Percentiles rank a stretch among this genome's conserved stretches.
These are phyloP conservation scores for Leguminivora glycinivorella DNA, from an alignment of 1,140 invertebrate genomes.

Conservation along the genomic window DNA sequence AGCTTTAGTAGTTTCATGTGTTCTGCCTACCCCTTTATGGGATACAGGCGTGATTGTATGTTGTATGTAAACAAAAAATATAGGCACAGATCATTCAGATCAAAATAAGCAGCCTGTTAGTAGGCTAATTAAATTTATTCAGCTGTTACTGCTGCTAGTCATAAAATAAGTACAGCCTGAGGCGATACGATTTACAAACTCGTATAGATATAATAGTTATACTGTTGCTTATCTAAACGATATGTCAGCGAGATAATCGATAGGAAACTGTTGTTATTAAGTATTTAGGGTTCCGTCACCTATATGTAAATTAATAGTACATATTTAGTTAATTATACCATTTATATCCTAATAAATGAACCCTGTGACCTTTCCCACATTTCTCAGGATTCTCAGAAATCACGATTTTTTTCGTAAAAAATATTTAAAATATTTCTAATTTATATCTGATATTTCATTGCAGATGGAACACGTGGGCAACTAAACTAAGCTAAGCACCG, in stretches of 20 bases:
- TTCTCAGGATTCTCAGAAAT: too few relatives aligned
- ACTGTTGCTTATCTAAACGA: neutral
- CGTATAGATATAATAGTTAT: neutral
- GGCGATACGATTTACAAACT: neutral
- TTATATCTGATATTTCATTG: too few relatives aligned
- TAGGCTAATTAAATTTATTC: constrained; percentile 8
- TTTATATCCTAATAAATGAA: too few relatives aligned
- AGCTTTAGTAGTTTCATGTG: too few relatives aligned
- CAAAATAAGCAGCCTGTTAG: neutral
- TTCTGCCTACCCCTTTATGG: too few relatives aligned
- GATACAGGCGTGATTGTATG: too few relatives aligned
- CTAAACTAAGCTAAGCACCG: too few relatives aligned
- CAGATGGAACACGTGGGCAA: too few relatives aligned
- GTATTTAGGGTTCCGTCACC: neutral
- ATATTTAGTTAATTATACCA: neutral
- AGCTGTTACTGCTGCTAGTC: neutral
- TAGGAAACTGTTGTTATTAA: constrained; percentile 33
- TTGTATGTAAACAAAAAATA: too few relatives aligned
- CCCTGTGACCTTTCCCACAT: too few relatives aligned
- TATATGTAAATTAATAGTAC: neutral
- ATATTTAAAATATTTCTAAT: too few relatives aligned
- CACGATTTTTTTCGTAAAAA: too few relatives aligned
- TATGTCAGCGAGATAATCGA: constrained; percentile 30
- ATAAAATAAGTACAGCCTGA: neutral
- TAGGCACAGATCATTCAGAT: neutral